phyloP scores from a whole-genome alignment of 2,113 vertebrate genomes.

The Cercopithecus mona region DNA sequence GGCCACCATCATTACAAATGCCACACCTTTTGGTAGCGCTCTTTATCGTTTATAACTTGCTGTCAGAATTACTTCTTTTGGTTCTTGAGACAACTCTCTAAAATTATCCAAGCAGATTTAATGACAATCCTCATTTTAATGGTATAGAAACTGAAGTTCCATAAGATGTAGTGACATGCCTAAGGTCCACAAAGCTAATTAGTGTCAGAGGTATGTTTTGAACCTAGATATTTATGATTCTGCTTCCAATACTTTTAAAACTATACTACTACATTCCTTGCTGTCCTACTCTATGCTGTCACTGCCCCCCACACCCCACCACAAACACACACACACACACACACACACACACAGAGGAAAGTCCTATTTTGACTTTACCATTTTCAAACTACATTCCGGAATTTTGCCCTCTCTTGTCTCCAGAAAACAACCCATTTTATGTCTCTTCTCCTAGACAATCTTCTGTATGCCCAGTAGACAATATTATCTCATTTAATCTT shows the following conservation, averaged over 20 bases:
- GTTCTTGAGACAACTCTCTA: not conserved
- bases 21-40: not conserved
- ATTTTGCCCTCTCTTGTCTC: not conserved
- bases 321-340: not conserved
- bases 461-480: not conserved
- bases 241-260: not conserved
- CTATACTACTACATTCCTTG: not conserved
- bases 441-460: not conserved
- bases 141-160: not conserved
- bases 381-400: not conserved
- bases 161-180: not conserved
- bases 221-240: not conserved
- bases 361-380: not conserved
- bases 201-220: not conserved
- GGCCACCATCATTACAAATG: not conserved
- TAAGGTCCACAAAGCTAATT: not conserved
- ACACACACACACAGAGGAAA: not conserved
- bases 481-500: constrained; percentile 16
- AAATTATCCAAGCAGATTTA: constrained; percentile 15
- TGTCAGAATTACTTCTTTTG: not conserved
- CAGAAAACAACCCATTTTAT: not conserved
- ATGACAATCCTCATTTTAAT: not conserved
- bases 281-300: not conserved
- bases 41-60: not conserved
- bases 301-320: not conserved